A percentile compares a stretch with the other conserved stretches of the same genome.
These are phyloP conservation scores for Megastigmus dorsalis DNA, from an alignment of 2,888 invertebrate genomes.

Conservation along the genomic window DNA sequence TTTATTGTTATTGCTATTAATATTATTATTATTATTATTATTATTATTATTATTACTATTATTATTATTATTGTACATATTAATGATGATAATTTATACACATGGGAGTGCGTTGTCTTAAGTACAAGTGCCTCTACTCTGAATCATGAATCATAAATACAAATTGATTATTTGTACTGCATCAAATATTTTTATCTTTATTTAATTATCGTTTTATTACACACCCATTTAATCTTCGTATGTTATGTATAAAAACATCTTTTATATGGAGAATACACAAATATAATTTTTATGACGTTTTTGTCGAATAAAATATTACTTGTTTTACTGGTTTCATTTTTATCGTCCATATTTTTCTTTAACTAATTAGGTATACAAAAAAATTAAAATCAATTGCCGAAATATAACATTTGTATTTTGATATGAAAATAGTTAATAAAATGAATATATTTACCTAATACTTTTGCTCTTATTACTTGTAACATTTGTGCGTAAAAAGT, in stretches of 20 bases:
- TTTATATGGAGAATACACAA: neutral
- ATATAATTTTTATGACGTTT: slow-evolving; percentile 6
- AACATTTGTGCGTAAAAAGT: no score
- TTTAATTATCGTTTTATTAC: slow-evolving; percentile 3
- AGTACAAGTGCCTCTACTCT: slow-evolving; percentile 62
- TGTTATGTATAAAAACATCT: neutral
- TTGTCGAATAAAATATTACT: neutral
- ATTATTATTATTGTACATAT: slow-evolving; percentile 28
- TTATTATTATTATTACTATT: slow-evolving; percentile 14
- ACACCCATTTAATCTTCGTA: neutral
- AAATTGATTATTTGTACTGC: slow-evolving; percentile 58
- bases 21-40: slow-evolving; percentile 17
- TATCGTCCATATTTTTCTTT: no score
- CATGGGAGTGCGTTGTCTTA: slow-evolving; percentile 56
- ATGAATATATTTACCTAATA: no score
- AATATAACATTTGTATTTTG: no score
- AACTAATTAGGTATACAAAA: no score
- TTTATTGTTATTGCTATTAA: slow-evolving; percentile 11
- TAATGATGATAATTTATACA: slow-evolving; percentile 1
- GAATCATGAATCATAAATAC: slow-evolving; percentile 59
- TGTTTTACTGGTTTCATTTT: no score
- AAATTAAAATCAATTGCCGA: no score
- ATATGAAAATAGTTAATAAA: no score
- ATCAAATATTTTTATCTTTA: slow-evolving; percentile 4
- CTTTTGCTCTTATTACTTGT: no score